A percentile compares a stretch with the other conserved stretches of the same genome.
These are phyloP conservation scores for Drosophila athabasca DNA, from an alignment of 1,140 invertebrate species.

Conservation along the genomic window DNA sequence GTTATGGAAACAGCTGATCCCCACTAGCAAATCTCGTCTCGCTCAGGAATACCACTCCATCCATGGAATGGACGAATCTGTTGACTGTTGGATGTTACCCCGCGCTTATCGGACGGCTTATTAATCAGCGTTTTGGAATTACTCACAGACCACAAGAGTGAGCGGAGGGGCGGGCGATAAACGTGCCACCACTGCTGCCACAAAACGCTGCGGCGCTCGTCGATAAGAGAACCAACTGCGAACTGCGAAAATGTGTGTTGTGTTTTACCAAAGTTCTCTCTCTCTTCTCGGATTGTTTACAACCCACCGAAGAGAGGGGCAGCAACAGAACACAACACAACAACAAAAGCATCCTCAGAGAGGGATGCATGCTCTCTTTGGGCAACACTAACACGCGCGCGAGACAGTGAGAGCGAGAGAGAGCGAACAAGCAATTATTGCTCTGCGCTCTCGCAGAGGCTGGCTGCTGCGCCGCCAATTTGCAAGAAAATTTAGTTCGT, in stretches of 20 bases:
- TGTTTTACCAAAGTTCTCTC: conserved; percentile 31
- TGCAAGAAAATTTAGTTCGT: conserved; percentile 76
- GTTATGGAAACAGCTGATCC: too few species aligned
- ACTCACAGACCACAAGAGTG: conserved; percentile 22
- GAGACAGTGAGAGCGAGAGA: conserved; percentile 25
- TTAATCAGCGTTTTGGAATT: conserved; percentile 27
- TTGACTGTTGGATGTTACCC: too few species aligned
- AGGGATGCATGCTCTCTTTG: conserved; percentile 9
- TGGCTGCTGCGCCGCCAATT: conserved; percentile 70
- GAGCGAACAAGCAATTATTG: conserved; percentile 11
- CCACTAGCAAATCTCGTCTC: too few species aligned
- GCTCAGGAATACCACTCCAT: too few species aligned
- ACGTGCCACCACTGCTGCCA: conserved; percentile 20
- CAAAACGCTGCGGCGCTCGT: background rate
- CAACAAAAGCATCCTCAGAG: conserved; percentile 18
- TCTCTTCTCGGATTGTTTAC: conserved; percentile 58
- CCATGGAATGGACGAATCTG: too few species aligned
- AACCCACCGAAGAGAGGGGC: conserved; percentile 14
- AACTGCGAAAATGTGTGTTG: conserved; percentile 19
- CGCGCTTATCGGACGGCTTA: background rate
- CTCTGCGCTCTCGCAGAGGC: conserved; percentile 35
- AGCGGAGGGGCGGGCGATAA: conserved; percentile 18
- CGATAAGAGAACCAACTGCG: conserved; percentile 33
- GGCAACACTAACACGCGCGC: background rate
- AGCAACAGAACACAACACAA: conserved; percentile 32